Evolutionary conservation across 2,888 invertebrate species (phyloP), one percentile per base, ranked within the genome.

Genomic region (Platycnemis pennipes): DNA sequence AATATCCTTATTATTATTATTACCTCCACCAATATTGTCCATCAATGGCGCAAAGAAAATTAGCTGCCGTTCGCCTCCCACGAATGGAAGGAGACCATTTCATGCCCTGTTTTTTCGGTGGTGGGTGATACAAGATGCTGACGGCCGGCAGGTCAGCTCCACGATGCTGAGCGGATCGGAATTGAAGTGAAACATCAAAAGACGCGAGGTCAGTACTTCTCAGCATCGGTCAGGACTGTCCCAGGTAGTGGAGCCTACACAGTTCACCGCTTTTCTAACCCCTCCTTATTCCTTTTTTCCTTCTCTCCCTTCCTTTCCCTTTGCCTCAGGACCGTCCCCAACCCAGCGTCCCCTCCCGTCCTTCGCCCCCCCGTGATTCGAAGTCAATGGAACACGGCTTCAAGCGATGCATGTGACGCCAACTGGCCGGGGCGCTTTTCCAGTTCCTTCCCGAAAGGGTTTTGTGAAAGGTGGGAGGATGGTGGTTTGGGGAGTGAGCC

Each of bases 371-470:
- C 91, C 42, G 44, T 44, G 91, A 91, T 44, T 69, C 91, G 63
- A 26, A 91, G 91, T 69, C 69, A 69, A 69, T 69, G 45, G 91
- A 91, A 69, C 63, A 91, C 44, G 91, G 49, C 44, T 44, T 63
- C 69, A 91, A 91, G 63, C 91, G 63, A 91, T 63, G 91, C 91
- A 44, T 56, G 91, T 63, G 91, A 91, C 91, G 63, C 37, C 63
- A 13, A 2, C 37, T 37, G 91, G 56, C 91, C 26, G n/a, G 91
- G 44, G 63, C n/a, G 26, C 91, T 31, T 89, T 77, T 37, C 8
- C 7, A 63, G 77, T 77, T 26, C n/a, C n/a, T n/a, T 63, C 26
- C 37, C 77, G 16, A 37, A 37, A 37, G 77, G 63, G 63, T 63
- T n/a, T 26, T 63, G 5, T 1, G 63, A 2, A 26, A 13, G 1